Evolutionary conservation across 1,140 invertebrate genomes (phyloP).

Genomic region (Drosophila murphyi): DNA sequence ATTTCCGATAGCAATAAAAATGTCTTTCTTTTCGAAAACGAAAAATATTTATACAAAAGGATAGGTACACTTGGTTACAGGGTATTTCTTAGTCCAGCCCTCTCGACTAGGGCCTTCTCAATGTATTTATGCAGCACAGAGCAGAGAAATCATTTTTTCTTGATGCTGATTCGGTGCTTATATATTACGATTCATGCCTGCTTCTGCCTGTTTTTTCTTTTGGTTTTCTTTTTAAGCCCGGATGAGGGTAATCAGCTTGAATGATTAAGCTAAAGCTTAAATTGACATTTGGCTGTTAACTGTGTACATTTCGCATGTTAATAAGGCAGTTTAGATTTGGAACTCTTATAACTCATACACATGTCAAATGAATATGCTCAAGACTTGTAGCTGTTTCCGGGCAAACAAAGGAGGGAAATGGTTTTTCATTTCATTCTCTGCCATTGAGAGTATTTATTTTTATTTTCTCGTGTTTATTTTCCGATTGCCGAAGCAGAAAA

Average conservation of each 20-base stretch:
- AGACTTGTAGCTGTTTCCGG: neutral
- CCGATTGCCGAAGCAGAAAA: slow-evolving; percentile 63
- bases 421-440: neutral
- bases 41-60: no score
- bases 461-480: slow-evolving; percentile 33
- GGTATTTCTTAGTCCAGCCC: no score
- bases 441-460: no score
- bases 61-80: no score
- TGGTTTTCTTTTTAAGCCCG: slow-evolving; percentile 1
- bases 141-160: slow-evolving; percentile 5
- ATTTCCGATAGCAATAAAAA: no score
- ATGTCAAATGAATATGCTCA: neutral
- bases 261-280: slow-evolving; percentile 1
- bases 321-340: no score
- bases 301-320: no score
- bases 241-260: slow-evolving; percentile 28
- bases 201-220: neutral
- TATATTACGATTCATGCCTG: no score
- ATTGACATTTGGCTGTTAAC: neutral
- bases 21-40: no score
- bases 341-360: no score
- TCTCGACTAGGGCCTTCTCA: no score
- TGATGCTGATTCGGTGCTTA: neutral
- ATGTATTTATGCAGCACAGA: slow-evolving; percentile 1
- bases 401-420: neutral